phyloP scores from a whole-genome alignment of 1,140 invertebrate species.

The Drosophila gunungcola region DNA sequence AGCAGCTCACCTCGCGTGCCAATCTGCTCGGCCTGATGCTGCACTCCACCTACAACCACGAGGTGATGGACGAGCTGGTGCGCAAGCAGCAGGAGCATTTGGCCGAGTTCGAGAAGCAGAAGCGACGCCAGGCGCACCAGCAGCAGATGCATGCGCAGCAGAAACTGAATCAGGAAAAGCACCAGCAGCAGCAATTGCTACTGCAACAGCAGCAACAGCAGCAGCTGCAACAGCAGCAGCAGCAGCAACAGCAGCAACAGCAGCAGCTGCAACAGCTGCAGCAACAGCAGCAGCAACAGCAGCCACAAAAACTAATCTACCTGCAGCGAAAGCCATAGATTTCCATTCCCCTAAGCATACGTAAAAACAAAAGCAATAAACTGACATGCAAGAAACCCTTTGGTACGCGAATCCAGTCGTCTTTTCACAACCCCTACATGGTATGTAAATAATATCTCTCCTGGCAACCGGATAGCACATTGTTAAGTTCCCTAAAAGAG shows the following conservation, averaged over 20 bases:
- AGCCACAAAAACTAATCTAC: slow-evolving; percentile 11
- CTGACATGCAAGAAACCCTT: slow-evolving; percentile 24
- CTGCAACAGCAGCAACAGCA: slow-evolving; percentile 48
- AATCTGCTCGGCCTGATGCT: slow-evolving; percentile 96
- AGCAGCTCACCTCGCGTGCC: slow-evolving; percentile 94
- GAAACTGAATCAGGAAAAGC: slow-evolving; percentile 21
- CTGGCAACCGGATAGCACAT: slow-evolving; percentile 27
- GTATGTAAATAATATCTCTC: background rate
- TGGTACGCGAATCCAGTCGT: slow-evolving; percentile 21
- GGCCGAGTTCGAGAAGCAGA: slow-evolving; percentile 65
- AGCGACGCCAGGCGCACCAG: slow-evolving; percentile 51
- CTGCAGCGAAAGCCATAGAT: slow-evolving; percentile 23
- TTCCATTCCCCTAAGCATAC: slow-evolving; percentile 3
- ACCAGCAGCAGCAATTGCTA: slow-evolving; percentile 63
- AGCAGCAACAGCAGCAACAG: slow-evolving; percentile 48
- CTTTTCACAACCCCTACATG: slow-evolving; percentile 1
- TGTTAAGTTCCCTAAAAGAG: slow-evolving; percentile 3
- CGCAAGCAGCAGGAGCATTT: slow-evolving; percentile 77
- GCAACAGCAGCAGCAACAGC: slow-evolving; percentile 3
- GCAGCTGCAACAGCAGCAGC: slow-evolving; percentile 54
- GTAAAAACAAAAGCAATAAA: slow-evolving; percentile 14
- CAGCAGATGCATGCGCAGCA: slow-evolving; percentile 40
- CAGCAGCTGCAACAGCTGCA: background rate
- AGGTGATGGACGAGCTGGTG: slow-evolving; percentile 90
- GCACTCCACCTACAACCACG: slow-evolving; percentile 97